Conservation (phyloP, 2,113 vertebrate species). For the Dunckerocampus dactyliophorus region DNA sequence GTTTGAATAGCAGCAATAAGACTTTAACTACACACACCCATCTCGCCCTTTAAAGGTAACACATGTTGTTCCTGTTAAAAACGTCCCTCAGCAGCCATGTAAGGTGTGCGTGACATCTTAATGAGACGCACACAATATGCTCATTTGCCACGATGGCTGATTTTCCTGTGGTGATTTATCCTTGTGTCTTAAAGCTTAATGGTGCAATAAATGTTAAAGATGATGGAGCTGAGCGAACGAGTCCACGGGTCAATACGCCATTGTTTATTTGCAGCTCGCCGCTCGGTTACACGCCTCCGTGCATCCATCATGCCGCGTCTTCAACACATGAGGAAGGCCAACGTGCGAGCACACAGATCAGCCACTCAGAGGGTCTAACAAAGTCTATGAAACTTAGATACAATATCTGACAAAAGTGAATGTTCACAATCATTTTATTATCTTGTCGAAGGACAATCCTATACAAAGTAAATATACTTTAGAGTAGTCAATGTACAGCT, state of each 20-base stretch:
- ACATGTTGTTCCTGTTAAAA: slow-evolving; percentile 8
- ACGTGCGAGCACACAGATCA: slow-evolving; percentile 22
- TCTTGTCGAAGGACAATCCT: too few species aligned
- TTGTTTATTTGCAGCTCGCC: slow-evolving; percentile 3
- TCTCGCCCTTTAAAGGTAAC: neutral
- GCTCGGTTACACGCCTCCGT: neutral
- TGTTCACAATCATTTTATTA: too few species aligned
- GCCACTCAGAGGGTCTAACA: slow-evolving; percentile 30
- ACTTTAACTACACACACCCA: too few species aligned
- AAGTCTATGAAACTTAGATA: too few species aligned
- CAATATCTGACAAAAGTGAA: too few species aligned
- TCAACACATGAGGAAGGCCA: neutral
- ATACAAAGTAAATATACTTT: too few species aligned
- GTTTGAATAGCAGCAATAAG: too few species aligned
- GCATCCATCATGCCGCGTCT: slow-evolving; percentile 15
- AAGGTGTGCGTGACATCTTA: slow-evolving; percentile 23
- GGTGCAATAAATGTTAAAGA: neutral
- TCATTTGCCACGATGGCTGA: neutral
- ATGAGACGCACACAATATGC: slow-evolving; percentile 9
- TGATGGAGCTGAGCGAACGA: neutral
- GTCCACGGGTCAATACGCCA: neutral
- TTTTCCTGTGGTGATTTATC: neutral
- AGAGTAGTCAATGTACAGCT: too few species aligned
- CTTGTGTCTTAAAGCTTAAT: neutral
- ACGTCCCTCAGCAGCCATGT: slow-evolving; percentile 16